phyloP scores from a whole-genome alignment of 2,888 invertebrate genomes.

The Elegia similella region DNA sequence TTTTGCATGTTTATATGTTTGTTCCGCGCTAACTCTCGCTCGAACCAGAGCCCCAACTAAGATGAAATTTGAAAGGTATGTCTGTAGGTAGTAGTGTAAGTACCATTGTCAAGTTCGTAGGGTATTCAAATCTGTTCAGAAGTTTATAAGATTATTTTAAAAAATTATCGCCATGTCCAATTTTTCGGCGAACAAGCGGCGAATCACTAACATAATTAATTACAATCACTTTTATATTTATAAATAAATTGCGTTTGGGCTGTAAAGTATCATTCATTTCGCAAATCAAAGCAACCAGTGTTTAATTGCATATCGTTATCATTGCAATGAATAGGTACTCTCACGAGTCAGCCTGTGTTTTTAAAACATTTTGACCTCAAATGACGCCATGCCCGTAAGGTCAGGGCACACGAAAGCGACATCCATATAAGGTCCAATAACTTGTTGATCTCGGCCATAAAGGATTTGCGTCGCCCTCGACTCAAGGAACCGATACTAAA shows the following conservation, averaged over 20 bases:
- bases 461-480: conserved; percentile 36
- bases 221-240: too few species aligned
- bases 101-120: too few species aligned
- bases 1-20: neutral
- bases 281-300: neutral
- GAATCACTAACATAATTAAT: too few species aligned
- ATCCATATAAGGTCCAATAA: conserved; percentile 46
- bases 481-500: conserved; percentile 30
- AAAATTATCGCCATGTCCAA: too few species aligned
- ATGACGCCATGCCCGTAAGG: conserved; percentile 52
- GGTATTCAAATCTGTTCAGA: too few species aligned
- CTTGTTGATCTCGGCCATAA: conserved; percentile 32
- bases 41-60: too few species aligned
- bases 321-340: neutral
- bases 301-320: neutral
- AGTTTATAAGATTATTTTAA: too few species aligned
- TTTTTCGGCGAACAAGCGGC: too few species aligned
- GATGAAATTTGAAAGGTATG: too few species aligned
- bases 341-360: neutral
- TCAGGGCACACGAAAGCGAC: conserved; percentile 46
- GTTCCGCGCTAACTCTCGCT: too few species aligned
- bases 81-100: too few species aligned
- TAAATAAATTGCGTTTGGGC: neutral
- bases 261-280: neutral
- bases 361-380: conserved; percentile 4